Evolutionary conservation across 1,140 invertebrate species (phyloP).

Genomic region (Stenopsyche tienmushanensis): DNA sequence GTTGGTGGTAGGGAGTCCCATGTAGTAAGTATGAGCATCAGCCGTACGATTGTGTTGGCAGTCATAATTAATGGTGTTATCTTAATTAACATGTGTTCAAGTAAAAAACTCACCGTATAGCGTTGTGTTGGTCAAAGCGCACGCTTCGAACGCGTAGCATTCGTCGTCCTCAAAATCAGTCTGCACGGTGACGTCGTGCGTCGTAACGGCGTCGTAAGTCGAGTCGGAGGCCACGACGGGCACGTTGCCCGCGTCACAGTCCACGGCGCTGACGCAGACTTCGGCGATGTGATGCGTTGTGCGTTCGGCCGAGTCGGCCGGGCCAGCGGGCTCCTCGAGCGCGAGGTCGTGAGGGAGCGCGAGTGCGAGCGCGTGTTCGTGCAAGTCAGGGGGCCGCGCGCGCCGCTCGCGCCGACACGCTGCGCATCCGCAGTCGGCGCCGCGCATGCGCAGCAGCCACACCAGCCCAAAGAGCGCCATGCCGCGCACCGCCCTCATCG

Average conservation of each 20-base stretch:
- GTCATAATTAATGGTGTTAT: no score
- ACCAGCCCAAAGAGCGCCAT: slow-evolving; percentile 86
- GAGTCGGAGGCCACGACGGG: slow-evolving; percentile 38
- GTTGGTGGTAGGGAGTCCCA: no score
- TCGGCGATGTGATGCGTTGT: slow-evolving; percentile 33
- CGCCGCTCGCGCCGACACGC: slow-evolving; percentile 60
- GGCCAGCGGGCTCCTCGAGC: slow-evolving; percentile 58
- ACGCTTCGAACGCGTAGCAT: slow-evolving; percentile 31
- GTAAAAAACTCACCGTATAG: neutral
- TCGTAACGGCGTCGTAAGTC: slow-evolving; percentile 5
- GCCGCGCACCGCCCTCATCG: slow-evolving; percentile 48
- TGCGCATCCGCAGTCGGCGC: slow-evolving; percentile 69
- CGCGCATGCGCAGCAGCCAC: slow-evolving; percentile 76
- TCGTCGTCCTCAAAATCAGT: slow-evolving; percentile 39
- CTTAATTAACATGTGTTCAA: no score
- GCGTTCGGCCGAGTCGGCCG: slow-evolving; percentile 41
- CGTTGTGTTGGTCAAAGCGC: neutral
- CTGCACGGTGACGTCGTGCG: neutral
- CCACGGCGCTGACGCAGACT: slow-evolving; percentile 29
- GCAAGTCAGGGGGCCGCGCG: slow-evolving; percentile 46
- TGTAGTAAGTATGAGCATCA: no score
- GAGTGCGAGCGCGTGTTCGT: slow-evolving; percentile 48
- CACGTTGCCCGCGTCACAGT: slow-evolving; percentile 26
- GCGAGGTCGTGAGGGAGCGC: slow-evolving; percentile 42
- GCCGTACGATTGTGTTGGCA: no score